Evolutionary conservation across 2,888 invertebrate species (phyloP), one percentile per base, ranked within the genome.

Genomic region (Vesta saturnalis): DNA sequence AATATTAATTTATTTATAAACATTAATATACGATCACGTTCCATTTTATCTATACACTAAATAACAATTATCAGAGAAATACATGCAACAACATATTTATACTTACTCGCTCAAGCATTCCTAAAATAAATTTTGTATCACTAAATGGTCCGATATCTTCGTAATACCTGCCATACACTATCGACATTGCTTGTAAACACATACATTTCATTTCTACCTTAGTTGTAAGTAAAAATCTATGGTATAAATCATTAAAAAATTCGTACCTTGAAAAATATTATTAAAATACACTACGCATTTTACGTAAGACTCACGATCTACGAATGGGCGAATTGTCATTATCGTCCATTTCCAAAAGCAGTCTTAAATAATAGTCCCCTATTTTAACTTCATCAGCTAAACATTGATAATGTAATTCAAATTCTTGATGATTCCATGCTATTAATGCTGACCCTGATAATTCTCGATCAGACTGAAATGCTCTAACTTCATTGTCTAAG

Each of bases 391-490:
- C 99, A 77, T 97, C 96, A 64, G 94, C 92, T 72, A 99, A 88
- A 79, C 97, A 96, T 80, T 93, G 92, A 86, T 99, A 99, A 78
- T 91, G 91, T 12, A 98, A 91, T 86, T 97, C 96, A 81, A 99
- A 95, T 85, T 99, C 99, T 46, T 94, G 91, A 86, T 99, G 96
- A 86, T 99, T 99, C 99, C 99, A 99, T 0, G 97, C 95, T 0
- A 95, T 94, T 21, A 94, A 86, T 59, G 89, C 87, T 19, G 89
- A 88, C 19, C 93, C 93, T 16, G 94, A 92, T 73, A 96, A 88
- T 80, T 99, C 98, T 72, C 95, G 91, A 85, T 98, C 98, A 2
- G 92, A 91, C 0, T 90, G 89, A 84, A 99, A 96, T 65, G 94
- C 92, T 52, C 97, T 89, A 60, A 98, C 89, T 84, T 99, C 99